Evolutionary conservation across 2,113 vertebrate genomes (phyloP).

Genomic region (Spea bombifrons): DNA sequence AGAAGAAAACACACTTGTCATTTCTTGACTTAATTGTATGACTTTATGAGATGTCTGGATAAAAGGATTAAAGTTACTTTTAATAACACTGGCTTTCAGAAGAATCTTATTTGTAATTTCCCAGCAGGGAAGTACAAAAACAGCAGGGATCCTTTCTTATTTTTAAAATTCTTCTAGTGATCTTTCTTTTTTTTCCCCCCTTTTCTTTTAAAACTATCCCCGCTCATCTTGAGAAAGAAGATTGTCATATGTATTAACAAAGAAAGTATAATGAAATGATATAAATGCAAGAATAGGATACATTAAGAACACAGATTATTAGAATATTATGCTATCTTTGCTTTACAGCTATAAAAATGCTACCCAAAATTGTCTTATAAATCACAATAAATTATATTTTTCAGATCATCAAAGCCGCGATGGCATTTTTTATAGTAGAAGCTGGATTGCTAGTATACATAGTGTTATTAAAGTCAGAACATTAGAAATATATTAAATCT

Average conservation of each 20-base stretch:
- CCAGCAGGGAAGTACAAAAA: constrained; percentile 62
- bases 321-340: constrained; percentile 39
- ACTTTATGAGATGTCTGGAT: constrained; percentile 68
- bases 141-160: constrained; percentile 56
- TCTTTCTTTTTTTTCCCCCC: constrained; percentile 18
- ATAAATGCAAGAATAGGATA: constrained; percentile 27
- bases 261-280: constrained; percentile 30
- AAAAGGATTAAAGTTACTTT: constrained; percentile 75
- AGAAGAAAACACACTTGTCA: constrained; percentile 64
- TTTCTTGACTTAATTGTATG: constrained; percentile 73
- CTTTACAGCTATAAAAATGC: constrained; percentile 38
- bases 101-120: constrained; percentile 71
- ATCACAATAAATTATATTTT: constrained; percentile 41
- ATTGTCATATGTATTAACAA: constrained; percentile 45
- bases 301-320: constrained; percentile 37
- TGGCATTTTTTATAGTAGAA: constrained; percentile 20
- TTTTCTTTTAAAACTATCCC: constrained; percentile 31
- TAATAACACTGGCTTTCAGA: constrained; percentile 70
- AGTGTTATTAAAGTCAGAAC: constrained; percentile 21
- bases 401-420: constrained; percentile 17
- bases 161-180: constrained; percentile 2
- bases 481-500: constrained; percentile 36
- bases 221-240: constrained; percentile 13
- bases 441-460: constrained; percentile 7
- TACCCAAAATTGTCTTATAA: constrained; percentile 43